Evolutionary conservation across 2,113 vertebrate species (phyloP).

Genomic region (Cacatua alba): DNA sequence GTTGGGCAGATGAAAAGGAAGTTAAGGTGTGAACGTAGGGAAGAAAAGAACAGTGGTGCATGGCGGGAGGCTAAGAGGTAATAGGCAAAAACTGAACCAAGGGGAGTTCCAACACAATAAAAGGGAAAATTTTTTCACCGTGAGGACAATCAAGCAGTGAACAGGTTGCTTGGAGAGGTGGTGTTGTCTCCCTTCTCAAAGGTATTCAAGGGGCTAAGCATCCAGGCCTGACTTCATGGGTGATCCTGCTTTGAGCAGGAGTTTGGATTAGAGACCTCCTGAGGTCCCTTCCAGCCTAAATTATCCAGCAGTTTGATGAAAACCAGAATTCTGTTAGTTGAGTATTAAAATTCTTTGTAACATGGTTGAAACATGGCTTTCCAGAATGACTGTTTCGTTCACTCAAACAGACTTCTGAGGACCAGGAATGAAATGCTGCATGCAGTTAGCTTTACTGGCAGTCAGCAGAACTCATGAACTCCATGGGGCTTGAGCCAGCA

Average conservation of each 20-base stretch:
- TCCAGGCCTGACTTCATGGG: neutral
- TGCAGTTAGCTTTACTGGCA: neutral
- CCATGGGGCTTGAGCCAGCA: fast-evolving
- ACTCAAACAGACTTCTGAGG: neutral
- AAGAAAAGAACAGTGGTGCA: neutral
- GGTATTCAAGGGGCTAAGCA: neutral
- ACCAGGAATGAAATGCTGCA: neutral
- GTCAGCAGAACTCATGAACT: neutral
- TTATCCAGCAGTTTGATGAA: fast-evolving
- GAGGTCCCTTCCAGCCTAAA: neutral
- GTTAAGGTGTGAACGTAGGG: neutral
- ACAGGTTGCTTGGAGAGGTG: neutral
- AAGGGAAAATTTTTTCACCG: neutral
- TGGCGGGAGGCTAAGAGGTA: neutral
- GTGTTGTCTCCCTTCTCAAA: neutral
- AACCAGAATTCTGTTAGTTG: neutral
- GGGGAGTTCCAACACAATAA: neutral
- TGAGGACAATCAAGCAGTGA: neutral
- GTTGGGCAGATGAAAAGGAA: neutral
- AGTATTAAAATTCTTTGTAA: neutral
- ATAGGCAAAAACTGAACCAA: neutral
- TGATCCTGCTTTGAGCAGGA: neutral
- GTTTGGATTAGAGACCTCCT: neutral
- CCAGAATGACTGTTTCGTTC: neutral
- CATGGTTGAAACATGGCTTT: fast-evolving